These are phyloP conservation scores for Leucophenga maculata DNA, from an alignment of 2,888 invertebrate genomes.

Conservation along the genomic window DNA sequence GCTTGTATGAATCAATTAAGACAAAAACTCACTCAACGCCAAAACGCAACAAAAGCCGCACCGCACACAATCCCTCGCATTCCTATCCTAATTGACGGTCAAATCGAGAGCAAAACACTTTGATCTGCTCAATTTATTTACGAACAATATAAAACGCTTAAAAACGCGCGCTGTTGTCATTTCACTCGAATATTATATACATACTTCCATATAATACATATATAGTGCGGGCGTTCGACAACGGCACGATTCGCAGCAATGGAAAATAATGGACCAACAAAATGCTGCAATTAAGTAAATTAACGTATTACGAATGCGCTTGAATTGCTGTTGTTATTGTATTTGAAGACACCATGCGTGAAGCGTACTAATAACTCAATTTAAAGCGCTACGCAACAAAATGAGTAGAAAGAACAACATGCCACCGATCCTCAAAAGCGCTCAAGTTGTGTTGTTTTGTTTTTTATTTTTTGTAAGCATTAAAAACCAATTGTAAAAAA, in stretches of 20 bases:
- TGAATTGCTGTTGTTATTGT: slow-evolving; percentile 18
- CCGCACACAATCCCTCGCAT: slow-evolving; percentile 31
- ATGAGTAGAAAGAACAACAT: too few relatives aligned
- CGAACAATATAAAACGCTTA: slow-evolving; percentile 1
- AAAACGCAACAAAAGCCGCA: slow-evolving; percentile 48
- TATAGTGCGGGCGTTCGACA: slow-evolving; percentile 27
- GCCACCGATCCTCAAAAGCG: too few relatives aligned
- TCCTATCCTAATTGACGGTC: slow-evolving; percentile 34
- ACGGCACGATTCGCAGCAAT: slow-evolving; percentile 4
- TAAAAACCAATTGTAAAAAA: too few relatives aligned
- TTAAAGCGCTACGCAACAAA: too few relatives aligned
- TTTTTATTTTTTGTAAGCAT: too few relatives aligned
- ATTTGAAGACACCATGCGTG: slow-evolving; percentile 9
- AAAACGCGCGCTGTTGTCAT: neutral
- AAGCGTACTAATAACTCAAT: neutral
- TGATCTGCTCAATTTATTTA: slow-evolving; percentile 48
- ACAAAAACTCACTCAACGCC: slow-evolving; percentile 58
- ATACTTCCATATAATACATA: too few relatives aligned
- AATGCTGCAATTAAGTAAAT: slow-evolving; percentile 61
- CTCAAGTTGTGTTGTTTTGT: too few relatives aligned
- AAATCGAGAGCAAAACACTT: slow-evolving; percentile 21
- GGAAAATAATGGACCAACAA: slow-evolving; percentile 46
- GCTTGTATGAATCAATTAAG: neutral
- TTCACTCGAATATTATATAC: neutral
- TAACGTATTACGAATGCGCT: slow-evolving; percentile 44